Evolutionary conservation across 2,888 invertebrate species (phyloP).

Genomic region (Rhagonycha fulva): DNA sequence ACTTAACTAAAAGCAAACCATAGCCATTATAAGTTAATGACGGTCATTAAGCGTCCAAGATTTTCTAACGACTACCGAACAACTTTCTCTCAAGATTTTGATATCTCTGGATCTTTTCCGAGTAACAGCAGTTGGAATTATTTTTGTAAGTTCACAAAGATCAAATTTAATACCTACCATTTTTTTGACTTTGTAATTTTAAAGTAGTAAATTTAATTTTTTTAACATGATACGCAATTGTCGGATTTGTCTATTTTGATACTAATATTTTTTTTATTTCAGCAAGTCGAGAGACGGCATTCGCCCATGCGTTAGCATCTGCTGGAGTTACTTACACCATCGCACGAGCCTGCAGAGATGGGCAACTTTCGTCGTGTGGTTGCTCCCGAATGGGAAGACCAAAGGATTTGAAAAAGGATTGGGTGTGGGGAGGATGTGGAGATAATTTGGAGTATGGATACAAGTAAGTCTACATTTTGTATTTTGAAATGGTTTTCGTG

Average conservation of each 20-base stretch:
- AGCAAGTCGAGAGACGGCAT: conserved; percentile 89
- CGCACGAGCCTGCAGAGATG: conserved; percentile 89
- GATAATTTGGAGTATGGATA: conserved; percentile 96
- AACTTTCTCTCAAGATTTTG: background rate
- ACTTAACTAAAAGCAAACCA: background rate
- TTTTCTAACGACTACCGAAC: background rate
- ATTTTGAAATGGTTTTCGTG: no score
- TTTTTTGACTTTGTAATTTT: no score
- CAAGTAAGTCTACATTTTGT: conserved; percentile 64
- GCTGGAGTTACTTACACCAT: conserved; percentile 89
- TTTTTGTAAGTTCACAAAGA: background rate
- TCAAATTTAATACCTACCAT: background rate
- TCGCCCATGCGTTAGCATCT: conserved; percentile 86
- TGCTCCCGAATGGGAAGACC: conserved; percentile 86
- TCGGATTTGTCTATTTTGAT: background rate
- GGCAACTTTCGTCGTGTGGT: conserved; percentile 85
- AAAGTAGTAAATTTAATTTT: no score
- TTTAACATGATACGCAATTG: no score
- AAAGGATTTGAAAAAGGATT: conserved; percentile 82
- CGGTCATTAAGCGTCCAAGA: background rate
- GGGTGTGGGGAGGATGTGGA: conserved; percentile 98
- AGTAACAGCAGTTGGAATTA: background rate
- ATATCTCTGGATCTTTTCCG: background rate
- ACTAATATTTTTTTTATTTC: conserved; percentile 11
- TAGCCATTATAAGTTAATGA: background rate